Evolutionary conservation across 1,140 invertebrate genomes (phyloP).

Genomic region (Drosophila sp.): DNA sequence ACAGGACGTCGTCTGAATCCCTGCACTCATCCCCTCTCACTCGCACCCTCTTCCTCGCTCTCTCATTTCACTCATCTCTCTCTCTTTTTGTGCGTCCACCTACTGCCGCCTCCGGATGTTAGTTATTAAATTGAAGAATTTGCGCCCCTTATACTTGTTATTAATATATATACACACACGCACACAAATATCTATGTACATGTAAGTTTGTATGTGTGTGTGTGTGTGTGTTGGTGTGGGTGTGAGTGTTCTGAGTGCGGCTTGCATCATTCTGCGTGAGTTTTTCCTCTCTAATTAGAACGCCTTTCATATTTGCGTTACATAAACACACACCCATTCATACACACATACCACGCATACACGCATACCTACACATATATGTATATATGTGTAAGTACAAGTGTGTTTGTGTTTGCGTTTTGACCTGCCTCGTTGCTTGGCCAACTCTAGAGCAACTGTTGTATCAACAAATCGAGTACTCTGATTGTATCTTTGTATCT

Average conservation of each 20-base stretch:
- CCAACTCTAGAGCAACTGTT: conserved; percentile 2
- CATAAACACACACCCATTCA: conserved; percentile 40
- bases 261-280: conserved; percentile 67
- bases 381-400: not conserved
- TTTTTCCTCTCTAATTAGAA: conserved; percentile 81
- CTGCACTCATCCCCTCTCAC: not conserved
- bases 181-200: not conserved
- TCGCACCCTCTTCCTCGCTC: not conserved
- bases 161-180: conserved; percentile 2
- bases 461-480: conserved; percentile 3
- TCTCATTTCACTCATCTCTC: not conserved
- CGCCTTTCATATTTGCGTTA: conserved; percentile 65
- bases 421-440: conserved; percentile 6
- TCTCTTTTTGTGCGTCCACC: conserved; percentile 6
- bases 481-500: conserved; percentile 4
- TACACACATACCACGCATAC: conserved; percentile 22
- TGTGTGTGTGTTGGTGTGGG: conserved; percentile 44
- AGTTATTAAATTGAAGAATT: conserved; percentile 83
- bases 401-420: conserved; percentile 1
- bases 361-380: conserved; percentile 10
- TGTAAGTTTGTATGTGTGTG: not conserved
- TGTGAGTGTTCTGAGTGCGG: conserved; percentile 58
- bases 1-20: not conserved
- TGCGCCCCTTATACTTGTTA: conserved; percentile 54
- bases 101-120: conserved; percentile 62